Evolutionary conservation across 2,888 invertebrate species (phyloP).

Genomic region (Mesochorus sp.): DNA sequence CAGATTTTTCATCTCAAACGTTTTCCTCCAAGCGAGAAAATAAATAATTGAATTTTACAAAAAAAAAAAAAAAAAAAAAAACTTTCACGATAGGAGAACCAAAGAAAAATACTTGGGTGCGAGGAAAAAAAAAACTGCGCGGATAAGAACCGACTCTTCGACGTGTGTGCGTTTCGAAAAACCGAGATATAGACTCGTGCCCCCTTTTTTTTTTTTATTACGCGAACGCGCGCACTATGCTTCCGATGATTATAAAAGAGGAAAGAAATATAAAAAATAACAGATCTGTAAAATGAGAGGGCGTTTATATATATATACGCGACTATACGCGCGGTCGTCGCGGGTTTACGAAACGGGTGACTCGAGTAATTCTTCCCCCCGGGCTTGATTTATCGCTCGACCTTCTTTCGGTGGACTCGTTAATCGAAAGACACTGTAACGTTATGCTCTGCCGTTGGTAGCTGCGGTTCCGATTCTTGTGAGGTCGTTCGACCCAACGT

Average conservation of each 20-base stretch:
- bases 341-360: slow-evolving; percentile 62
- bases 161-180: slow-evolving; percentile 25
- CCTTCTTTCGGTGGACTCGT: slow-evolving; percentile 64
- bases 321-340: slow-evolving; percentile 21
- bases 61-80: too few relatives aligned
- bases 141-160: slow-evolving; percentile 30
- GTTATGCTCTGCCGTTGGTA: slow-evolving; percentile 45
- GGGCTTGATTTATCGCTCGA: slow-evolving; percentile 63
- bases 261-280: too few relatives aligned
- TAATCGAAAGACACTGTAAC: slow-evolving; percentile 62
- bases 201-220: too few relatives aligned
- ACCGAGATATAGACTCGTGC: slow-evolving; percentile 49
- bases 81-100: background rate
- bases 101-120: background rate
- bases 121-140: background rate
- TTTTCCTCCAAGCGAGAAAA: too few relatives aligned
- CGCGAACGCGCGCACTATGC: slow-evolving; percentile 25
- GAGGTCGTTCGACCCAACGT: slow-evolving; percentile 51
- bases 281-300: background rate
- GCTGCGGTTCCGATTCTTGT: slow-evolving; percentile 46
- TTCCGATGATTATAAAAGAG: slow-evolving; percentile 37
- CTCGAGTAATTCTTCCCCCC: slow-evolving; percentile 64
- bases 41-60: too few relatives aligned
- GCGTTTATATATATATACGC: background rate
- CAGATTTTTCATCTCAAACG: background rate